Base-by-base conservation (phyloP, 2,797 vertebrate species). In the Tokudaia muenninki region DNA sequence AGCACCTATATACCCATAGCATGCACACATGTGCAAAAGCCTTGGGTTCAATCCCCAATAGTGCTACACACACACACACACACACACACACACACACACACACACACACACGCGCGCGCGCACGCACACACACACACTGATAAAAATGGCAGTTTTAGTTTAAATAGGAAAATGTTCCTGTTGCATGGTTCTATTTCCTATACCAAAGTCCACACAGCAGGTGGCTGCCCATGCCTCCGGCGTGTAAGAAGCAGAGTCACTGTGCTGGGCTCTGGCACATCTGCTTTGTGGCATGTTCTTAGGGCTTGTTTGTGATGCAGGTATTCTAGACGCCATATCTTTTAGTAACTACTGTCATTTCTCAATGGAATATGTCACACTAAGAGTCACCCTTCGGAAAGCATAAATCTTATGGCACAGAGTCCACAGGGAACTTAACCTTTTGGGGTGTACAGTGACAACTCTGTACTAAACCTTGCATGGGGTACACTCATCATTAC, bases 401-500 rank as follows among this genome's bases (percentile, higher is more conserved):
- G 14, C 4, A 16, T n/a, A 44, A 16, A 24, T 61, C 72, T 78
- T 13, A n/a, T 9, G 29, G 9, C 59, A 8, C 31, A 10, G 22
- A 47, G 14, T 19, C 37, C n/a, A 89, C 37, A 74, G 70, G 47
- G 72, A 47, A 14, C 41, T 41, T 55, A 55, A 78, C 50, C 75
- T n/a, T 16, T 65, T 50, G 82, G 82, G 29, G 41, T 26, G 4
- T 3, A 52, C 2, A 29, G 63, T 22, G 52, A 61, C 26, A 22
- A 9, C 41, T 78, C 34, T 75, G 9, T 57, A 6, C 13, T 22
- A 61, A 34, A 52, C 44, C 52, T 50, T 47, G 47, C 52, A 50
- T 50, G 34, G 0, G 0, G 19, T 41, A 47, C 17, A 8, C 0
- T 34, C 47, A 37, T 0, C 44, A 9, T 13, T 0, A 0, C 2